Percentiles rank a stretch among this genome's conserved stretches.
Evolutionary conservation across 2,113 vertebrate species (phyloP).

Genomic region (Tringa solitaria): DNA sequence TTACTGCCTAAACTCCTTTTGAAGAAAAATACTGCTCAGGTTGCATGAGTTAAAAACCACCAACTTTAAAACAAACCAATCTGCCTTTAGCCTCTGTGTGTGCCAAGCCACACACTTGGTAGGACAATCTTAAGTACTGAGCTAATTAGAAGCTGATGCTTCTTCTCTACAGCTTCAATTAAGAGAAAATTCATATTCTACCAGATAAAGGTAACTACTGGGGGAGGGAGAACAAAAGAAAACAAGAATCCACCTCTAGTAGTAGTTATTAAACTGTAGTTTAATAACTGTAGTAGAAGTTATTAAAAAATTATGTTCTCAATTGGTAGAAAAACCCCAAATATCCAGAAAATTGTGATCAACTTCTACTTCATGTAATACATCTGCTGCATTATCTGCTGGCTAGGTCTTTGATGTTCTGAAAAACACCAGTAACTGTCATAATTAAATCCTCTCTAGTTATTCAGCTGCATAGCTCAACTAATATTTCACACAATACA

Average conservation of each 20-base stretch:
- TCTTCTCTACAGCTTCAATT: not conserved
- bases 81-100: not conserved
- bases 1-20: not conserved
- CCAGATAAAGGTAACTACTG: not conserved
- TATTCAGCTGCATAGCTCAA: constrained; percentile 40
- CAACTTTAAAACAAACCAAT: not conserved
- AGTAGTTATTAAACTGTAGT: too few species aligned
- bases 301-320: not conserved
- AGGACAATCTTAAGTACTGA: not conserved
- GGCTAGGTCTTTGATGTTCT: not conserved
- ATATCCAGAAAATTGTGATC: constrained; percentile 23
- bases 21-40: not conserved
- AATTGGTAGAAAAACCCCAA: not conserved
- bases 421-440: constrained; percentile 36
- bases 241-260: not conserved
- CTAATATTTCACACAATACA: constrained; percentile 47
- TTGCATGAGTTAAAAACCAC: not conserved
- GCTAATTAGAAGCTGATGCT: not conserved
- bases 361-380: constrained; percentile 15
- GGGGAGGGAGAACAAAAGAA: not conserved
- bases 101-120: not conserved
- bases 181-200: not conserved
- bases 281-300: not conserved
- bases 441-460: constrained; percentile 57
- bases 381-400: constrained; percentile 22